phyloP scores from a whole-genome alignment of 2,888 invertebrate species.

The Spodoptera picta region DNA sequence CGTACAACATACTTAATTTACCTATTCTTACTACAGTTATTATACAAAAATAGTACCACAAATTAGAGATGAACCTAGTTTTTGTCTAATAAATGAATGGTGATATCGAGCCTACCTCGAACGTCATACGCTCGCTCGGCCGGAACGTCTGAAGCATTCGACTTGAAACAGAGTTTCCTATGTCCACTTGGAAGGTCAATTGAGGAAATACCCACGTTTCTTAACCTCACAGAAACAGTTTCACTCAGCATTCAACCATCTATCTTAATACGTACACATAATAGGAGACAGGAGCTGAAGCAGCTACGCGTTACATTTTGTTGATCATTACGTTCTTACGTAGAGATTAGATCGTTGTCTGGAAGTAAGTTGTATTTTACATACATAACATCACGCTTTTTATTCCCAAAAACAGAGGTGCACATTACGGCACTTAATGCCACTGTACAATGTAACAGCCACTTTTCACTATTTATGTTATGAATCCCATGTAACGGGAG shows the following conservation, averaged over 20 bases:
- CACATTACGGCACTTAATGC: too few species aligned
- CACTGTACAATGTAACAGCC: too few species aligned
- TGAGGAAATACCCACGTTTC: slow-evolving; percentile 70
- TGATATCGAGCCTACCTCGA: slow-evolving; percentile 49
- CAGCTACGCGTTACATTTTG: slow-evolving; percentile 42
- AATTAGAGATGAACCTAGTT: too few species aligned
- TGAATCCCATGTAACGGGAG: too few species aligned
- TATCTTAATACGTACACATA: slow-evolving; percentile 36
- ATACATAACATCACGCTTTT: slow-evolving; percentile 5
- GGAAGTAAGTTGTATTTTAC: slow-evolving; percentile 27
- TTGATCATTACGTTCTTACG: slow-evolving; percentile 19
- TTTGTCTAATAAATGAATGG: slow-evolving; percentile 24
- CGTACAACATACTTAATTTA: too few species aligned
- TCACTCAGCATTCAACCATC: slow-evolving; percentile 45
- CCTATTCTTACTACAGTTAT: too few species aligned
- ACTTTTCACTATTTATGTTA: too few species aligned
- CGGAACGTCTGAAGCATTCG: slow-evolving; percentile 65
- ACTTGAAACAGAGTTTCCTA: slow-evolving; percentile 73
- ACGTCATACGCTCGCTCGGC: slow-evolving; percentile 56
- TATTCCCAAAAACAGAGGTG: too few species aligned
- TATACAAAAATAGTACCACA: too few species aligned
- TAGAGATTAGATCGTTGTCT: slow-evolving; percentile 46
- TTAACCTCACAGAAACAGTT: slow-evolving; percentile 61
- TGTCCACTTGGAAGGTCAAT: slow-evolving; percentile 69
- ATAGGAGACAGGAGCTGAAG: slow-evolving; percentile 14